A percentile compares a stretch with the other conserved stretches of the same genome.
These are phyloP conservation scores for Climacteris rufus DNA, from an alignment of 2,113 vertebrate genomes.

Conservation along the genomic window DNA sequence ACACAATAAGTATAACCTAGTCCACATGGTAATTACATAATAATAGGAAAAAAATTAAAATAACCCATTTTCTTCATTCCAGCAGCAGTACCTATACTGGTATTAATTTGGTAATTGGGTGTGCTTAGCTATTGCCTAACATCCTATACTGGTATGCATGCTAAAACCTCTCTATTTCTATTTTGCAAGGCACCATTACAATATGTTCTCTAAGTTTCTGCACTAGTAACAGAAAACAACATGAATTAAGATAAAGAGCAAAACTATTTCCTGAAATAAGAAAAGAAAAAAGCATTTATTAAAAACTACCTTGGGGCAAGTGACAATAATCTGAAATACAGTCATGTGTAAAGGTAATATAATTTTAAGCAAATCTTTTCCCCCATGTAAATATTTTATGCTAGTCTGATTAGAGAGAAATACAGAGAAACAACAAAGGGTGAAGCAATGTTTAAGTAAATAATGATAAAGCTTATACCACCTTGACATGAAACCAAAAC, in stretches of 20 bases:
- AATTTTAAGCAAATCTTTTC: constrained; percentile 27
- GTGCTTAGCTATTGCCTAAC: constrained; percentile 72
- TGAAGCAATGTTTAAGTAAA: constrained; percentile 13
- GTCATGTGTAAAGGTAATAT: constrained; percentile 35
- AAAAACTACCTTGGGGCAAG: constrained; percentile 34
- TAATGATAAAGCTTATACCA: neutral
- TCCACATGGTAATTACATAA: constrained; percentile 74
- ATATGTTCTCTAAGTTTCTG: constrained; percentile 65
- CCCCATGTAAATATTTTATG: neutral
- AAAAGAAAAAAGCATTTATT: constrained; percentile 48
- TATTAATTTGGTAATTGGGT: constrained; percentile 71
- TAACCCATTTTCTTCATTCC: constrained; percentile 71
- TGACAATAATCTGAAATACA: constrained; percentile 32
- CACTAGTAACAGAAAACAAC: constrained; percentile 62
- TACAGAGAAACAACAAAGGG: neutral
- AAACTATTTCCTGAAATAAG: constrained; percentile 42
- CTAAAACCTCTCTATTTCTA: constrained; percentile 77
- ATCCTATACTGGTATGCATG: constrained; percentile 74
- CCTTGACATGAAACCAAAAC: neutral
- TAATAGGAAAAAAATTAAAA: constrained; percentile 68
- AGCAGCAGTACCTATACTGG: constrained; percentile 71
- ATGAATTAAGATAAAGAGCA: constrained; percentile 48
- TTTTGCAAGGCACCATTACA: constrained; percentile 88
- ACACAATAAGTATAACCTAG: constrained; percentile 75
- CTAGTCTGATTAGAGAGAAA: constrained; percentile 47